Evolutionary conservation across 2,113 vertebrate genomes (phyloP), one percentile per base, ranked within the genome.

Genomic region (Cyprinodon variegatus): DNA sequence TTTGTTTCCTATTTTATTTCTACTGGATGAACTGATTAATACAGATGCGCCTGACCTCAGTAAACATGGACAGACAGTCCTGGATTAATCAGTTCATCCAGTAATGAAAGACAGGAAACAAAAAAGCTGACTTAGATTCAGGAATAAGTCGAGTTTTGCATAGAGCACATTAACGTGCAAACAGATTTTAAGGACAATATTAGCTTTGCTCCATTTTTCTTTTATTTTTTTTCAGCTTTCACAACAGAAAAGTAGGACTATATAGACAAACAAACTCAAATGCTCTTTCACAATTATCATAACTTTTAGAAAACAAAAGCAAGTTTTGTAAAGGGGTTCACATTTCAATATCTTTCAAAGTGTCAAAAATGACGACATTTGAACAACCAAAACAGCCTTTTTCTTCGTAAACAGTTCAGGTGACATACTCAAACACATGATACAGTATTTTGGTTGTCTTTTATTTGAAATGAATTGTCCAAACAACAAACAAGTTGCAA

Each of bases 321-420:
- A 61, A 14, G 36, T 73, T 78, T 40, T 85, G 45, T 72, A 76
- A 79, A 77, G 40, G 29, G 81, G 67, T 73, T 63, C 3, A 85
- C 70, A 77, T 65, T 63, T 77, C 3, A 64, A 60, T 39, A 40
- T 81, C 37, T 81, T 37, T 59, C 48, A 79, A 17, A 72, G 20
- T 6, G 41, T 62, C 4, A 68, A 71, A 20, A 41, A 40, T 57
- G 69, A 46, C 65, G 9, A 61, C 50, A 57, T n/a, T 20, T 17
- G 9, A 57, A n/a, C 50, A 57, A 57, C 6, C 4, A 4, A 74
- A 74, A 14, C 6, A 37, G 4, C n/a, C 29, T 48, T 65, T 14
- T 13, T 68, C 39, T 22, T 59, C 29, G 61, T 43, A 75, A 61
- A 43, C 8, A 15, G 41, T 53, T 3, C 38, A 57, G 0, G 37